A percentile compares a stretch with the other conserved stretches of the same genome.
Conservation (phyloP, 2,797 vertebrate genomes). For the Tapirus indicus region DNA sequence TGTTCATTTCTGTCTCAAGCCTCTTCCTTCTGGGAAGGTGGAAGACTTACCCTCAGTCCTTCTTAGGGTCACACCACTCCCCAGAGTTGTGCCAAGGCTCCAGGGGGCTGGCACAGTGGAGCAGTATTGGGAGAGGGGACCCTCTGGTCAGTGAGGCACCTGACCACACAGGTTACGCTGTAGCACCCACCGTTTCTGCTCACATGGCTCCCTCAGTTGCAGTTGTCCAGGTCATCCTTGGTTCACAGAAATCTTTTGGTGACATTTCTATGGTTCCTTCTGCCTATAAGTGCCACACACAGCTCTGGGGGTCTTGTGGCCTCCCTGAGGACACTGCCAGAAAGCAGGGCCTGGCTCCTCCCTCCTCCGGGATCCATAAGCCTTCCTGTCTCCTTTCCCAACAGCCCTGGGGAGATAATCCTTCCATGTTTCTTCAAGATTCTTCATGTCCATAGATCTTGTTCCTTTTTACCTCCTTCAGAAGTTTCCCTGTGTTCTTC, state of each 20-base stretch:
- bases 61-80: neutral
- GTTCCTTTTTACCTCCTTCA: neutral
- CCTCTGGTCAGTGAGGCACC: neutral
- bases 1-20: slow-evolving; percentile 15
- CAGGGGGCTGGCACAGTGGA: neutral
- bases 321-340: neutral
- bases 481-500: neutral
- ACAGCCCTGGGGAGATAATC: neutral
- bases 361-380: neutral
- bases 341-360: neutral
- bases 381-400: neutral
- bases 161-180: neutral
- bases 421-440: neutral
- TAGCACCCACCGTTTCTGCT: neutral
- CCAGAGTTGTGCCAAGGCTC: neutral
- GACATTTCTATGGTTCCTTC: neutral
- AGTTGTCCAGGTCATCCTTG: neutral
- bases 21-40: slow-evolving; percentile 32
- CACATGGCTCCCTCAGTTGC: neutral
- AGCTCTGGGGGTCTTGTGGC: neutral
- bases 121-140: neutral
- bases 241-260: neutral
- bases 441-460: neutral
- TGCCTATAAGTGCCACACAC: neutral
- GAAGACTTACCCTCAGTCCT: neutral